phyloP scores from a whole-genome alignment of 2,113 vertebrate genomes.

The Microcebus murinus region DNA sequence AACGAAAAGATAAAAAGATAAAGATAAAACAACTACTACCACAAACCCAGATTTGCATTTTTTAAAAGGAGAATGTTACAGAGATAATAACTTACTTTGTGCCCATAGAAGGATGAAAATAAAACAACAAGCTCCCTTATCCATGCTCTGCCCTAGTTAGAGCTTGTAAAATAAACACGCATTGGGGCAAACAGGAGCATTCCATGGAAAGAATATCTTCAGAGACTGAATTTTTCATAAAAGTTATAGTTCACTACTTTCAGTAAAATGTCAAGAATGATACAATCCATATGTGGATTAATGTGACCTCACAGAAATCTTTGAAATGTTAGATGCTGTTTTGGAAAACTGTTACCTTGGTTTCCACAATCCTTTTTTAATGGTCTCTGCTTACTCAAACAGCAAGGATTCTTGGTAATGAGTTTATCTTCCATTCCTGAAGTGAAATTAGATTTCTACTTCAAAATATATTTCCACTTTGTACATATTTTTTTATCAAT shows the following conservation, averaged over 20 bases:
- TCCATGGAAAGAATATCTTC: slow-evolving; percentile 30
- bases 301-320: slow-evolving; percentile 55
- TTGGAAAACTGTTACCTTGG: slow-evolving; percentile 57
- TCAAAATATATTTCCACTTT: not conserved
- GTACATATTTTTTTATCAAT: not conserved
- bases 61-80: not conserved
- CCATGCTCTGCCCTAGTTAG: not conserved
- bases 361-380: slow-evolving; percentile 12
- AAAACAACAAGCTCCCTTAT: not conserved
- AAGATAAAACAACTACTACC: not conserved
- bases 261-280: slow-evolving; percentile 67
- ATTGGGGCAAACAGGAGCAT: not conserved
- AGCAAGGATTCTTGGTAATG: slow-evolving; percentile 24
- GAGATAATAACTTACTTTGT: not conserved
- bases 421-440: not conserved
- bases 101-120: not conserved
- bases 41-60: not conserved
- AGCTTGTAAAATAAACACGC: not conserved
- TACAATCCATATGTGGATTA: slow-evolving; percentile 57
- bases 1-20: not conserved
- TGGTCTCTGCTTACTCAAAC: not conserved
- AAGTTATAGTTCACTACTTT: slow-evolving; percentile 13
- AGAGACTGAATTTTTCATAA: slow-evolving; percentile 21
- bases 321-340: slow-evolving; percentile 55
- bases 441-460: not conserved